These are phyloP conservation scores for Polia nebulosa DNA, from an alignment of 2,888 invertebrate genomes.

Conservation along the genomic window DNA sequence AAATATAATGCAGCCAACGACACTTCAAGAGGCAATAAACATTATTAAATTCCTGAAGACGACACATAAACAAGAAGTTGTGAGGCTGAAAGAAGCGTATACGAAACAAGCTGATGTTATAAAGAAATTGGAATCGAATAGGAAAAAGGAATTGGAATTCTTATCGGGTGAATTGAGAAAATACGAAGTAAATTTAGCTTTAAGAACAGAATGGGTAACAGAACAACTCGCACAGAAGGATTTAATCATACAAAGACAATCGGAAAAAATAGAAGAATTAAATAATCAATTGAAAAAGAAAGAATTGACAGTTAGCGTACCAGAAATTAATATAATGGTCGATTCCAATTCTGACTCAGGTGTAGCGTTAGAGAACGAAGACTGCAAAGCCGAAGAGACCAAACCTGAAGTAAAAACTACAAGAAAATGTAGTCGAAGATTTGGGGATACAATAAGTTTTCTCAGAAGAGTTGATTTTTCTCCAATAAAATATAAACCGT, in stretches of 20 bases:
- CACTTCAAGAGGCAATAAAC: slow-evolving; percentile 87
- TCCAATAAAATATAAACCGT: slow-evolving; percentile 87
- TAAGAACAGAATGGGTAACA: slow-evolving; percentile 83
- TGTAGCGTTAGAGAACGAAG: slow-evolving; percentile 85
- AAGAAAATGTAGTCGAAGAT: slow-evolving; percentile 85
- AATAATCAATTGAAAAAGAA: slow-evolving; percentile 78
- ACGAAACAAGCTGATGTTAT: slow-evolving; percentile 83
- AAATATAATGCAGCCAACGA: slow-evolving; percentile 82
- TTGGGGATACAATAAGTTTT: slow-evolving; percentile 88
- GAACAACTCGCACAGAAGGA: slow-evolving; percentile 86
- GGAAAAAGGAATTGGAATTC: slow-evolving; percentile 87
- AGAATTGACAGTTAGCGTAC: slow-evolving; percentile 71
- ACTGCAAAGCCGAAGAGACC: slow-evolving; percentile 77
- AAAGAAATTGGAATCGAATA: slow-evolving; percentile 85
- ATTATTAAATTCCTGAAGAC: slow-evolving; percentile 87
- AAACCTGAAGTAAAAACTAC: slow-evolving; percentile 81
- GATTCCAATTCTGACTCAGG: slow-evolving; percentile 90
- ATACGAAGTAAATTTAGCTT: slow-evolving; percentile 86
- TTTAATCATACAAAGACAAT: slow-evolving; percentile 83
- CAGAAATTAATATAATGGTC: slow-evolving; percentile 81
- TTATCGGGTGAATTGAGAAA: slow-evolving; percentile 86
- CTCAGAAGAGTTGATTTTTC: slow-evolving; percentile 87
- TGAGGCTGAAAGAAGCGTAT: slow-evolving; percentile 81
- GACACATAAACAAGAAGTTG: slow-evolving; percentile 86
- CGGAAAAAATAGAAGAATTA: slow-evolving; percentile 82